Evolutionary conservation across 2,797 vertebrate genomes (phyloP), one percentile per base, ranked within the genome.

Genomic region (Lacerta viridis): DNA sequence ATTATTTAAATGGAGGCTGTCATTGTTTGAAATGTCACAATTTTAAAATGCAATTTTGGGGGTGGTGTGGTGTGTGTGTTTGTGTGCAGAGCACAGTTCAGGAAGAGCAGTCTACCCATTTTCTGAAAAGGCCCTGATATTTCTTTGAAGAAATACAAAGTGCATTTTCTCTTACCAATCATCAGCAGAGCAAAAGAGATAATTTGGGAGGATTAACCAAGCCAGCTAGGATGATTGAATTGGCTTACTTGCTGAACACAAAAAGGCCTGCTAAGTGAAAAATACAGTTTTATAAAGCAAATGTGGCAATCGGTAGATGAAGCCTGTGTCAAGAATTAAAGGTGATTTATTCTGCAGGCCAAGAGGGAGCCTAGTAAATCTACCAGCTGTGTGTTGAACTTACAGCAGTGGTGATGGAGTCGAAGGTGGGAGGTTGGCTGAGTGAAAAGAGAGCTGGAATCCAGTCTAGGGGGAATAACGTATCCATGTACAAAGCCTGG

Each of bases 291-390:
- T 92, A n/a, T 13, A 85, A 92, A 93, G 85, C 39, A 94, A 91
- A 27, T 85, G 75, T 55, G 61, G 90, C 74, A 87, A 84, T 86
- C 76, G 39, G 88, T 39, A 90, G 25, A 89, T 80, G 0, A 91
- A 90, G 75, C 80, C n/a, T 74, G 2, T 59, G 83, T 84, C 1
- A 4, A 93, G 87, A 93, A 84, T 88, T 91, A 92, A 91, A 88
- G 71, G 89, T 83, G n/a, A 93, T 93, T 92, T 93, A 95, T 93
- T 92, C 82, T 87, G 41, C 4, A 85, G 25, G 10, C 33, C 85
- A 94, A 88, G 64, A 90, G 46, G 46, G 64, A 93, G 64, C 72
- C 23, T 88, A 80, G 83, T 91, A 93, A 93, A 91, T 89, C 78
- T 87, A 89, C 72, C 78, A 92, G 85, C 75, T 92, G 46, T 78